A percentile compares a stretch with the other conserved stretches of the same genome.
These are phyloP conservation scores for Dione vanillae DNA, from an alignment of 2,888 invertebrate species.

Conservation along the genomic window DNA sequence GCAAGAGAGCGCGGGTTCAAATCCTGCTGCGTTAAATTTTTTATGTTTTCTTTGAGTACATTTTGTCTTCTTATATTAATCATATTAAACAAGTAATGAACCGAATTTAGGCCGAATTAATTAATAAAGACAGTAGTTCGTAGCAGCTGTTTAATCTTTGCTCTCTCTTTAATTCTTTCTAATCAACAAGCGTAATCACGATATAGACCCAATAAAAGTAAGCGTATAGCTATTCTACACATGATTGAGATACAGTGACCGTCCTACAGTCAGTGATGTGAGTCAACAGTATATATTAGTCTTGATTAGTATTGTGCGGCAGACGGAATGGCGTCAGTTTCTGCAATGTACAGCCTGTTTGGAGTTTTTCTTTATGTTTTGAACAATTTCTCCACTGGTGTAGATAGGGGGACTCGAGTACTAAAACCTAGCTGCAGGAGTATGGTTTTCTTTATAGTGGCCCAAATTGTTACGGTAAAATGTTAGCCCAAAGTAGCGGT, in stretches of 20 bases:
- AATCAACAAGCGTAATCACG: neutral
- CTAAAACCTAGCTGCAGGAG: no score
- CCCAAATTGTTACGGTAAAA: no score
- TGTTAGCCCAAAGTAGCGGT: no score
- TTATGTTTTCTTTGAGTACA: no score
- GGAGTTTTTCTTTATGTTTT: neutral
- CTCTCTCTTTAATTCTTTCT: neutral
- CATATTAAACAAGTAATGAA: no score
- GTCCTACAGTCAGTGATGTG: neutral
- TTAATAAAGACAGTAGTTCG: no score
- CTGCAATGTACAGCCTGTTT: neutral
- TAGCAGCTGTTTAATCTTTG: neutral
- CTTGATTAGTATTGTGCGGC: neutral
- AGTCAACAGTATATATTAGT: conserved; percentile 16
- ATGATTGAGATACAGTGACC: conserved; percentile 1
- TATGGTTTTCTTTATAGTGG: no score
- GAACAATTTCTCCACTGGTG: neutral
- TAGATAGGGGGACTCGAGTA: neutral
- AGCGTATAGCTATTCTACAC: neutral
- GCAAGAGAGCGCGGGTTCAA: no score
- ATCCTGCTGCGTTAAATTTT: no score
- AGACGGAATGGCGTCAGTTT: conserved; percentile 15
- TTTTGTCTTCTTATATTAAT: no score
- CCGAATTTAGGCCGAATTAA: no score
- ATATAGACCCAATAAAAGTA: neutral